A percentile compares a stretch with the other conserved stretches of the same genome.
Evolutionary conservation across 2,113 vertebrate species (phyloP).

Genomic region (Chionomys nivalis): DNA sequence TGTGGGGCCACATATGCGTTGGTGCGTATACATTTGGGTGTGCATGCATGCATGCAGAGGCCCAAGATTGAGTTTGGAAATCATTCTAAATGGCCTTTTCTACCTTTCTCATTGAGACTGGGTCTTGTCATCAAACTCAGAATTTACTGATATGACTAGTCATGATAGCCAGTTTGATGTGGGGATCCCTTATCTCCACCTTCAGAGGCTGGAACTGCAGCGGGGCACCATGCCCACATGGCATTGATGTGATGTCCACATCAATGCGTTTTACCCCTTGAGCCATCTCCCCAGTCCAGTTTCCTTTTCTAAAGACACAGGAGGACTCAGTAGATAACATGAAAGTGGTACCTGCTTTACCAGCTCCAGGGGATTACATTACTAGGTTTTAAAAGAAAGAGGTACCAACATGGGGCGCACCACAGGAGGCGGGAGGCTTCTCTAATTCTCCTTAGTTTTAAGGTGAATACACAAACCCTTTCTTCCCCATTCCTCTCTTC

Average conservation of each 20-base stretch:
- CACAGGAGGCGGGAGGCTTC: background rate
- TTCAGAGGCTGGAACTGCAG: background rate
- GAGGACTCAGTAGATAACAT: no score
- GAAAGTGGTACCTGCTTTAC: background rate
- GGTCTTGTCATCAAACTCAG: background rate
- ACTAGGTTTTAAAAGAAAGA: background rate
- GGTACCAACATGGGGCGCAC: accelerated
- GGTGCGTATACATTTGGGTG: background rate
- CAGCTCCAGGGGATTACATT: background rate
- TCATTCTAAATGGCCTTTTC: background rate
- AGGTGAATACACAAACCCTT: background rate
- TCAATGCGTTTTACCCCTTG: background rate
- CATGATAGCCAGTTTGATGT: background rate
- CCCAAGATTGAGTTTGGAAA: background rate
- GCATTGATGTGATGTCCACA: no score
- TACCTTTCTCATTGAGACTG: background rate
- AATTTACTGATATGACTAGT: background rate
- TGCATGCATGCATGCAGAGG: background rate
- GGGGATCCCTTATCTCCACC: background rate
- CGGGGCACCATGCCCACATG: no score
- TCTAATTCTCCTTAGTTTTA: background rate
- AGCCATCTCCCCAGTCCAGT: background rate
- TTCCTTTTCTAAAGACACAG: background rate
- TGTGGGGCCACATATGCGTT: background rate
- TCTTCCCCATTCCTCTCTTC: background rate